These are phyloP conservation scores for Macrosteles quadrilineatus DNA, from an alignment of 1,140 invertebrate species.

Conservation along the genomic window DNA sequence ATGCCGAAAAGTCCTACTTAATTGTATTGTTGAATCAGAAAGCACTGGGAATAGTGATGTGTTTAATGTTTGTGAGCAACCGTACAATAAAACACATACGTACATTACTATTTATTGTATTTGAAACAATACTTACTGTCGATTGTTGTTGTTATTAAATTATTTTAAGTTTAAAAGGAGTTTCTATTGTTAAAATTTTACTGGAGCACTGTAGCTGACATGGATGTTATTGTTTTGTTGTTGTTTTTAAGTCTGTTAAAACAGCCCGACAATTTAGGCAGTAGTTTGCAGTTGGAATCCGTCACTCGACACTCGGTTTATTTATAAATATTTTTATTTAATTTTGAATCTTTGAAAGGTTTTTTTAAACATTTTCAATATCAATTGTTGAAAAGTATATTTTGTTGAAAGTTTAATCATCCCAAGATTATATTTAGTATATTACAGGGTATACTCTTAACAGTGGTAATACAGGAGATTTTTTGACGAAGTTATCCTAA, in stretches of 20 bases:
- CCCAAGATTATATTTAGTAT: constrained; percentile 35
- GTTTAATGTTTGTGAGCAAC: constrained; percentile 21
- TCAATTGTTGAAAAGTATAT: too few species aligned
- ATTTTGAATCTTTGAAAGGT: too few species aligned
- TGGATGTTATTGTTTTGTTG: constrained; percentile 28
- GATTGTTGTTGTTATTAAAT: constrained; percentile 27
- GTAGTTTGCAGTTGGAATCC: too few species aligned
- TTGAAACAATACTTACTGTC: constrained; percentile 25
- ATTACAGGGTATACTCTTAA: constrained; percentile 41
- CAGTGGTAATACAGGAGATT: constrained; percentile 38
- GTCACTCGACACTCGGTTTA: too few species aligned
- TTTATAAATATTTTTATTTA: too few species aligned
- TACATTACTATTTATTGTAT: constrained; percentile 28
- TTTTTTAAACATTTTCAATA: too few species aligned
- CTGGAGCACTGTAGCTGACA: constrained; percentile 11
- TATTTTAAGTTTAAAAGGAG: constrained; percentile 18
- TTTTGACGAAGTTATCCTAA: constrained; percentile 33
- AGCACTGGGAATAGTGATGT: not conserved
- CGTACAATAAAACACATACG: constrained; percentile 22
- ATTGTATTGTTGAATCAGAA: not conserved
- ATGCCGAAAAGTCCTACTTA: too few species aligned
- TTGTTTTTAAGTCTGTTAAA: constrained; percentile 9
- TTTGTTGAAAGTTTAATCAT: too few species aligned
- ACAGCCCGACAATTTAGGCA: too few species aligned
- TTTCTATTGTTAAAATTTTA: constrained; percentile 24